Evolutionary conservation across 1,140 invertebrate genomes (phyloP).

Genomic region (Drosophila tsacasi): DNA sequence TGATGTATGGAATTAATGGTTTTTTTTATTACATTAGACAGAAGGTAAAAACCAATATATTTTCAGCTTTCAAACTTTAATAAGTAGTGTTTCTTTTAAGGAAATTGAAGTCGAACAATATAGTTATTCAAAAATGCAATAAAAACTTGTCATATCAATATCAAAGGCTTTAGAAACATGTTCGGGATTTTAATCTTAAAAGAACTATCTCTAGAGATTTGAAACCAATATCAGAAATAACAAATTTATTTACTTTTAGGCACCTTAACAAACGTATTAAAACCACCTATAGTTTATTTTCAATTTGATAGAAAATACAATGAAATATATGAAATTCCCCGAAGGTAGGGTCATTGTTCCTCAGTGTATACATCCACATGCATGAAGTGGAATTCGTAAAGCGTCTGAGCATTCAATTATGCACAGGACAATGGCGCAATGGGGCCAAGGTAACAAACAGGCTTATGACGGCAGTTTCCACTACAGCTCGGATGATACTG

Average conservation of each 20-base stretch:
- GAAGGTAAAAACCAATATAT: background rate
- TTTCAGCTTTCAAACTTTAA: background rate
- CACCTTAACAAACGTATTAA: background rate
- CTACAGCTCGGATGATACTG: slow-evolving; percentile 34
- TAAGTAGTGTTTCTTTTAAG: fast-evolving
- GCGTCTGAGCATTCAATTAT: slow-evolving; percentile 80
- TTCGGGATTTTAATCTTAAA: too few relatives aligned
- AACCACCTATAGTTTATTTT: too few relatives aligned
- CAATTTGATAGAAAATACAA: background rate
- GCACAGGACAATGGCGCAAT: slow-evolving; percentile 59
- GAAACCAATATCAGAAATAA: too few relatives aligned
- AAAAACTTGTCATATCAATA: too few relatives aligned
- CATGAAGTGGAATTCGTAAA: slow-evolving; percentile 56
- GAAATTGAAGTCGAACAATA: too few relatives aligned
- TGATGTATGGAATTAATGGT: too few relatives aligned
- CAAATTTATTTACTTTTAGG: too few relatives aligned
- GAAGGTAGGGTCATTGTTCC: background rate
- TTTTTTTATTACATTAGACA: background rate
- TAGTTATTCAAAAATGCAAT: too few relatives aligned
- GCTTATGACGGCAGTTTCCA: slow-evolving; percentile 29
- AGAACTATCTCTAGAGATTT: too few relatives aligned
- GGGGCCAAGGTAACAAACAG: slow-evolving; percentile 41
- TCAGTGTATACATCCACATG: slow-evolving; percentile 9
- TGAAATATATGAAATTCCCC: background rate
- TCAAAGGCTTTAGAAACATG: too few relatives aligned